phyloP scores from a whole-genome alignment of 2,888 invertebrate genomes.

The Ochropacha duplaris region DNA sequence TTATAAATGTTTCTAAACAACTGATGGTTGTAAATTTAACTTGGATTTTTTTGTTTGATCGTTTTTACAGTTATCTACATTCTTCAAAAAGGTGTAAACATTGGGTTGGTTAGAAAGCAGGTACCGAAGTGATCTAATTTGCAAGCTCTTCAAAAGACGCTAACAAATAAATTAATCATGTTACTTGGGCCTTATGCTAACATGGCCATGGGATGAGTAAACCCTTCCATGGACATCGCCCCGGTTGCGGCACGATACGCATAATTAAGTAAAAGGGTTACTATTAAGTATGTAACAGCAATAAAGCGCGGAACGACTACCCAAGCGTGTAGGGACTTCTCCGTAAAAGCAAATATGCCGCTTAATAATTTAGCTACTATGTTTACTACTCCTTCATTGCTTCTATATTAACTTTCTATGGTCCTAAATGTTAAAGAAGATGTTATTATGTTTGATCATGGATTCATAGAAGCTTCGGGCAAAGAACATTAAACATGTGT shows the following conservation, averaged over 20 bases:
- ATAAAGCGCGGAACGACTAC: slow-evolving; percentile 62
- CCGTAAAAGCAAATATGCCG: slow-evolving; percentile 61
- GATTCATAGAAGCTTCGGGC: not conserved
- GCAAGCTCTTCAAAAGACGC: slow-evolving; percentile 50
- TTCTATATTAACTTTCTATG: slow-evolving; percentile 16
- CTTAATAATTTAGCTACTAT: slow-evolving; percentile 53
- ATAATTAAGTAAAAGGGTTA: slow-evolving; percentile 79
- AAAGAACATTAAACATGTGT: not conserved
- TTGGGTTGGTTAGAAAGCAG: slow-evolving; percentile 23
- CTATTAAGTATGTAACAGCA: slow-evolving; percentile 77
- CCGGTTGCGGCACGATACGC: slow-evolving; percentile 60
- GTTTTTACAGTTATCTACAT: too few relatives aligned
- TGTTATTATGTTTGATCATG: not conserved
- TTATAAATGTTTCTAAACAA: slow-evolving; percentile 21
- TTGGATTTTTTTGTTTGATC: slow-evolving; percentile 14
- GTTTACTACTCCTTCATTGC: slow-evolving; percentile 36
- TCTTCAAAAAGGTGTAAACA: slow-evolving; percentile 9
- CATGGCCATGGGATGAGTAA: slow-evolving; percentile 49
- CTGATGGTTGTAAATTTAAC: slow-evolving; percentile 7
- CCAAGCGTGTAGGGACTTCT: slow-evolving; percentile 51
- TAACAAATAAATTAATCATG: slow-evolving; percentile 68
- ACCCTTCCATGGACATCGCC: slow-evolving; percentile 52
- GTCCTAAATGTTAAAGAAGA: not conserved
- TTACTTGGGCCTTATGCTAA: slow-evolving; percentile 63
- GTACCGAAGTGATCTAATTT: slow-evolving; percentile 44